Evolutionary conservation across 2,888 invertebrate species (phyloP).

Genomic region (Platypus cylindrus): DNA sequence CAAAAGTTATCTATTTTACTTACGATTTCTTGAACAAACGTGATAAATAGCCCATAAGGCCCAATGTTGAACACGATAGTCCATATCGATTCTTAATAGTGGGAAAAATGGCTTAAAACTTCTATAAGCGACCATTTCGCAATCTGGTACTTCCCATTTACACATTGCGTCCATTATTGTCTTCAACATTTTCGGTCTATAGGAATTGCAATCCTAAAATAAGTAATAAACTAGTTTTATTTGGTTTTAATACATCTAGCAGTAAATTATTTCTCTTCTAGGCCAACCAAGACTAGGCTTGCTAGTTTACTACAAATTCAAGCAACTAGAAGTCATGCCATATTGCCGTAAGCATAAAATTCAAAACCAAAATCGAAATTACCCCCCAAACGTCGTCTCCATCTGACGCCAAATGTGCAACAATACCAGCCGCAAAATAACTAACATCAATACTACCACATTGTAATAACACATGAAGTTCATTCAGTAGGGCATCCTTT

Average conservation of each 20-base stretch:
- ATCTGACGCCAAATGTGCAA: constrained; percentile 55
- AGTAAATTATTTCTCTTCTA: no score
- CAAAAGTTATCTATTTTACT: constrained; percentile 24
- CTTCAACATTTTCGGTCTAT: constrained; percentile 33
- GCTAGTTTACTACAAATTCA: no score
- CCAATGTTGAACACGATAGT: constrained; percentile 59
- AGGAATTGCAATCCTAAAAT: constrained; percentile 11
- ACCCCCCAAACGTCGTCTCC: constrained; percentile 41
- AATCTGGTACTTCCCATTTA: constrained; percentile 54
- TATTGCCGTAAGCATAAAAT: no score
- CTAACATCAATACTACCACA: constrained; percentile 54
- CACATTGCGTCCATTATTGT: constrained; percentile 46
- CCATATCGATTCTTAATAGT: constrained; percentile 43
- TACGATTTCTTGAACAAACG: constrained; percentile 61
- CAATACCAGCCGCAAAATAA: constrained; percentile 61
- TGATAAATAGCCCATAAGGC: constrained; percentile 70
- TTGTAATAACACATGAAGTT: constrained; percentile 28
- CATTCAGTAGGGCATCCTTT: constrained; percentile 23
- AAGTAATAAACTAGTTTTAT: no score
- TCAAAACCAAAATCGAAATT: no score
- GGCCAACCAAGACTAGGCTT: no score
- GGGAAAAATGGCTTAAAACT: constrained; percentile 62
- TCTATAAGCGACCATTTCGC: constrained; percentile 63
- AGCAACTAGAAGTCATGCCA: no score
- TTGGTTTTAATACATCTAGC: no score